Percentiles rank a stretch among this genome's conserved stretches.
Conservation (phyloP, 2,888 invertebrate genomes). For the Galerucella calmariensis region DNA sequence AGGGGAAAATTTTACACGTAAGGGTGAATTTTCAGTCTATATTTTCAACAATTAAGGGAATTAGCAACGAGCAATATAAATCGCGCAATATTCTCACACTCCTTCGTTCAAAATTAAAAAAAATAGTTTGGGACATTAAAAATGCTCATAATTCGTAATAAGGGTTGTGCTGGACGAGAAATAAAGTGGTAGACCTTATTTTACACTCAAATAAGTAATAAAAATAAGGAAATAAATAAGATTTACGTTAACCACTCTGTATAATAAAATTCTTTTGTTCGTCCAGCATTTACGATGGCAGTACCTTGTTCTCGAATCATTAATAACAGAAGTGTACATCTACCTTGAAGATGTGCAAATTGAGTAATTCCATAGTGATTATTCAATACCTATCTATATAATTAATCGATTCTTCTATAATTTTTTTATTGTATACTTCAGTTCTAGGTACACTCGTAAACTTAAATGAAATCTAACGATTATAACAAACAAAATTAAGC, state of each 20-base stretch:
- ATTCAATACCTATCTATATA: background rate
- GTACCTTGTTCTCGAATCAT: background rate
- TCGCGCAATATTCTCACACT: no score
- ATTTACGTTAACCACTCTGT: background rate
- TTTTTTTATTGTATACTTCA: background rate
- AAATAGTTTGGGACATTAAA: no score
- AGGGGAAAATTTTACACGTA: no score
- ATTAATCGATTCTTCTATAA: background rate
- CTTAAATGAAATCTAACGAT: conserved; percentile 1
- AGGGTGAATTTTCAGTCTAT: no score
- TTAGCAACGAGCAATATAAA: no score
- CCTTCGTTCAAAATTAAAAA: no score
- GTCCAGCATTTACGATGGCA: background rate
- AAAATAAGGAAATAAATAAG: no score
- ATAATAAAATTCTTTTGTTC: background rate
- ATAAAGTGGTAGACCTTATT: no score
- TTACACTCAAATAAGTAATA: no score
- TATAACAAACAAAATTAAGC: conserved; percentile 10
- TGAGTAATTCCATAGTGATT: background rate
- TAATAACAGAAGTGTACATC: background rate
- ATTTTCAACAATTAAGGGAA: no score
- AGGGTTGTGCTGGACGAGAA: no score
- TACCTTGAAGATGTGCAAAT: background rate
- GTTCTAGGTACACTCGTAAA: background rate
- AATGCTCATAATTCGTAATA: no score